Conservation (phyloP, 1,140 invertebrate genomes). For the Macrostomum lignano region DNA sequence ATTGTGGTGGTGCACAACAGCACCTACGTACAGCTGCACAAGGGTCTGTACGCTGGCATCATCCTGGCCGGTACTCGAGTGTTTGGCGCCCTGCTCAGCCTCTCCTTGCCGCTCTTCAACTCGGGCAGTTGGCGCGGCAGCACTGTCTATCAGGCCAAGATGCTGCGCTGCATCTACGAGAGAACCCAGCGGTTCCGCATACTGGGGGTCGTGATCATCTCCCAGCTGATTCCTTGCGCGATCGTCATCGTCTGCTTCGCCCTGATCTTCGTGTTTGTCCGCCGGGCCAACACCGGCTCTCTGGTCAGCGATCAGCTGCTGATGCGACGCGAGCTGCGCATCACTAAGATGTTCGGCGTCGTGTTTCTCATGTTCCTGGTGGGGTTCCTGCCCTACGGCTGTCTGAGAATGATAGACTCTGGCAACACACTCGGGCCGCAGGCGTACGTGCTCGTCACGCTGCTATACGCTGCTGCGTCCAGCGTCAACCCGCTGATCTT, state of each 20-base stretch:
- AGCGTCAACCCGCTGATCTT: slow-evolving; percentile 22
- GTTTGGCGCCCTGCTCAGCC: too few species aligned
- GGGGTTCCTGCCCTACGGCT: slow-evolving; percentile 22
- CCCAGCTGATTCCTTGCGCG: slow-evolving; percentile 20
- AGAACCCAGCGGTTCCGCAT: slow-evolving; percentile 11
- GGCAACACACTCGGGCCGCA: slow-evolving; percentile 14
- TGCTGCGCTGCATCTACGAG: slow-evolving; percentile 3
- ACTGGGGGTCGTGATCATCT: slow-evolving; percentile 16
- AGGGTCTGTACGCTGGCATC: too few species aligned
- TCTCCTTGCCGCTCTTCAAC: too few species aligned
- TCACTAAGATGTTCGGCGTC: slow-evolving; percentile 27
- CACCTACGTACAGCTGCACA: too few species aligned
- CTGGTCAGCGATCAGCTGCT: too few species aligned
- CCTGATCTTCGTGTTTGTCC: slow-evolving; percentile 22
- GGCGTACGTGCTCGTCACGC: slow-evolving; percentile 22
- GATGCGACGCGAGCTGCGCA: slow-evolving; percentile 19
- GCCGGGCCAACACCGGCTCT: too few species aligned
- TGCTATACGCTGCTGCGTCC: slow-evolving; percentile 22
- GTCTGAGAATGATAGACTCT: slow-evolving; percentile 17
- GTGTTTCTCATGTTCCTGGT: slow-evolving; percentile 23
- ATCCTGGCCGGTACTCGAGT: too few species aligned
- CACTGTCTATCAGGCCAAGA: too few species aligned
- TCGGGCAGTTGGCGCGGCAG: too few species aligned
- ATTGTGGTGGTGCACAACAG: slow-evolving; percentile 25
- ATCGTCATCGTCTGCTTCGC: slow-evolving; percentile 22